Percentiles rank a stretch among this genome's conserved stretches.
Evolutionary conservation across 2,113 vertebrate species (phyloP).

Genomic region (Elephas maximus): DNA sequence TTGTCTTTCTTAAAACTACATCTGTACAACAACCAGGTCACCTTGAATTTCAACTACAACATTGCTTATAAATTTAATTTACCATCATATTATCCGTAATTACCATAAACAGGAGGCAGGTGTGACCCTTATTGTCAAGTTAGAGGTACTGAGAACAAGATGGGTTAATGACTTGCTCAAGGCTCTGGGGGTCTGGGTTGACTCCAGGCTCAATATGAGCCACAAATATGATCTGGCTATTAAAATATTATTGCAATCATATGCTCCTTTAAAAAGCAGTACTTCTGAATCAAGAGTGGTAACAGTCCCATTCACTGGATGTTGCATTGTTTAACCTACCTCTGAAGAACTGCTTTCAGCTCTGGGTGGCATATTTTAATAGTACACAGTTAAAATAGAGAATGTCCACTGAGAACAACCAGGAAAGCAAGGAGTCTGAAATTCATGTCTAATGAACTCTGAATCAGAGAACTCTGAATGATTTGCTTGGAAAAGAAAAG

Average conservation of each 20-base stretch:
- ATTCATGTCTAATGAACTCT: background rate
- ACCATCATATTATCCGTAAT: conserved; percentile 74
- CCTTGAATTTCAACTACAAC: conserved; percentile 79
- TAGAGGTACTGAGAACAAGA: conserved; percentile 46
- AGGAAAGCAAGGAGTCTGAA: conserved; percentile 32
- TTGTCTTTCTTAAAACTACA: conserved; percentile 77
- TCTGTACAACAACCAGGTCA: conserved; percentile 71
- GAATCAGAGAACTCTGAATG: background rate
- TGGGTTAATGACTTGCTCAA: conserved; percentile 19
- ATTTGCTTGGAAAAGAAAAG: background rate
- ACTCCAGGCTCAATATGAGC: background rate
- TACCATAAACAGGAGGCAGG: conserved; percentile 79
- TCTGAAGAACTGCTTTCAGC: background rate
- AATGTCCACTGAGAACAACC: background rate
- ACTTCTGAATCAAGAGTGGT: background rate
- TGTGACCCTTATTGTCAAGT: conserved; percentile 72
- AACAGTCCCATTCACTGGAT: background rate
- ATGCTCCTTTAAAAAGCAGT: conserved; percentile 41
- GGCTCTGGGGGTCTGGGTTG: conserved; percentile 6
- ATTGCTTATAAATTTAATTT: conserved; percentile 82
- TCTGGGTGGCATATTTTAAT: background rate
- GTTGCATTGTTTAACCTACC: background rate
- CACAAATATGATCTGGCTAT: conserved; percentile 6
- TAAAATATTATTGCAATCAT: conserved; percentile 75
- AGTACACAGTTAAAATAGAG: background rate